phyloP scores from a whole-genome alignment of 2,113 vertebrate genomes.

The Murina feae region DNA sequence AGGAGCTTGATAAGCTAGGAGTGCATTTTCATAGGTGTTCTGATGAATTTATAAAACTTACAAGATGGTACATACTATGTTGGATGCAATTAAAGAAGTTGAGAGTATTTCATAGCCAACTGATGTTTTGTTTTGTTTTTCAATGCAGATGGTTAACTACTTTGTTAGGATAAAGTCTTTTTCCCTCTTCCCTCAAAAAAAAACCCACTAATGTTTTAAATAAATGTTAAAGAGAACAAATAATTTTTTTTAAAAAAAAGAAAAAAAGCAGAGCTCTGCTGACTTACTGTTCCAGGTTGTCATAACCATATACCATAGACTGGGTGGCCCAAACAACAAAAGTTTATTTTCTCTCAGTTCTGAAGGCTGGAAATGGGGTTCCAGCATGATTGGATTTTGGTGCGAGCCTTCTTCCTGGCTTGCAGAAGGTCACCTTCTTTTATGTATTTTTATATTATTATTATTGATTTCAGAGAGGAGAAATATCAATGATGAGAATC shows the following conservation, averaged over 20 bases:
- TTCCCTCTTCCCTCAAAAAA: rapidly evolving
- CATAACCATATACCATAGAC: neutral
- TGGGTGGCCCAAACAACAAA: neutral
- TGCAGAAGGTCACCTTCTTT: neutral
- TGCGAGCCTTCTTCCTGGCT: neutral
- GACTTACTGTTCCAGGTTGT: neutral
- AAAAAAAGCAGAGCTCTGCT: neutral
- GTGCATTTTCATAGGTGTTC: neutral
- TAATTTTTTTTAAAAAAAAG: neutral
- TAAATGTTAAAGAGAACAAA: neutral
- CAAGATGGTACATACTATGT: neutral
- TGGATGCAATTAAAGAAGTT: neutral
- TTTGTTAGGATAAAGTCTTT: neutral
- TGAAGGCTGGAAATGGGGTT: neutral
- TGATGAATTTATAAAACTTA: neutral
- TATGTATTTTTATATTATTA: too few relatives aligned
- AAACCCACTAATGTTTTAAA: neutral
- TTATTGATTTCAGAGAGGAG: too few relatives aligned
- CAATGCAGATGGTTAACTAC: neutral
- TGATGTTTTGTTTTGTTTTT: neutral
- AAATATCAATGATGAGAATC: too few relatives aligned
- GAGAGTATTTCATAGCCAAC: neutral
- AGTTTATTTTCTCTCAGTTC: neutral
- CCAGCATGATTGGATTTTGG: neutral
- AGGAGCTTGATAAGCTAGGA: neutral